Evolutionary conservation across 2,113 vertebrate genomes (phyloP).

Genomic region (Hucho hucho): DNA sequence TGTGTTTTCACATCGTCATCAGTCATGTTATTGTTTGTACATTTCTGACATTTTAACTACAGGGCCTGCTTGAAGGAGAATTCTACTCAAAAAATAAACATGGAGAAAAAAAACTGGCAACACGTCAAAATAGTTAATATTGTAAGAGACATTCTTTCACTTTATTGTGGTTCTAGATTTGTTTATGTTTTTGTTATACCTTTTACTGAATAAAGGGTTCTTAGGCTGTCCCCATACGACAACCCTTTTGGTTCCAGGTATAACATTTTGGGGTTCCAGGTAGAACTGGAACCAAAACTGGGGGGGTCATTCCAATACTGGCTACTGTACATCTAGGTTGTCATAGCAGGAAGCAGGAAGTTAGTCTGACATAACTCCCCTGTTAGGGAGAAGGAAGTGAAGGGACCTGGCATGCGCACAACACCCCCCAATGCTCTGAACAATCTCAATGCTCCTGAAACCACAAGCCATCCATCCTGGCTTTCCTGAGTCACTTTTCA

Average conservation of each 20-base stretch:
- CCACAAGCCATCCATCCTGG: constrained; percentile 46
- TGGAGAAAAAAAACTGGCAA: neutral
- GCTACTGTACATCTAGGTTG: too few relatives aligned
- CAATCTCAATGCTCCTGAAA: neutral
- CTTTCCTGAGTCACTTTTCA: constrained; percentile 78
- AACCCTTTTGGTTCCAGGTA: too few relatives aligned
- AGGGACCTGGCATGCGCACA: neutral
- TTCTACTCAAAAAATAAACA: neutral
- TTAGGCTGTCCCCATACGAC: too few relatives aligned
- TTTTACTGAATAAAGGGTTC: too few relatives aligned
- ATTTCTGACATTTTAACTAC: neutral
- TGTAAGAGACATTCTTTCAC: too few relatives aligned
- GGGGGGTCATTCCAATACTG: too few relatives aligned
- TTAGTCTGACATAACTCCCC: neutral
- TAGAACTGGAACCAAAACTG: too few relatives aligned
- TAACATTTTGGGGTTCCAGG: too few relatives aligned
- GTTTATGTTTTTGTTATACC: too few relatives aligned
- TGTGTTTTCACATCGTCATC: neutral
- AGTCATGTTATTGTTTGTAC: neutral
- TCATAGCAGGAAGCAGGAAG: too few relatives aligned
- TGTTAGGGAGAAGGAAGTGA: neutral
- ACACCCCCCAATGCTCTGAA: neutral
- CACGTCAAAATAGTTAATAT: too few relatives aligned
- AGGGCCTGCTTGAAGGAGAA: neutral
- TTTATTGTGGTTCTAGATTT: too few relatives aligned